Base-by-base conservation (phyloP, 2,797 vertebrate species). In the Betta splendens region DNA sequence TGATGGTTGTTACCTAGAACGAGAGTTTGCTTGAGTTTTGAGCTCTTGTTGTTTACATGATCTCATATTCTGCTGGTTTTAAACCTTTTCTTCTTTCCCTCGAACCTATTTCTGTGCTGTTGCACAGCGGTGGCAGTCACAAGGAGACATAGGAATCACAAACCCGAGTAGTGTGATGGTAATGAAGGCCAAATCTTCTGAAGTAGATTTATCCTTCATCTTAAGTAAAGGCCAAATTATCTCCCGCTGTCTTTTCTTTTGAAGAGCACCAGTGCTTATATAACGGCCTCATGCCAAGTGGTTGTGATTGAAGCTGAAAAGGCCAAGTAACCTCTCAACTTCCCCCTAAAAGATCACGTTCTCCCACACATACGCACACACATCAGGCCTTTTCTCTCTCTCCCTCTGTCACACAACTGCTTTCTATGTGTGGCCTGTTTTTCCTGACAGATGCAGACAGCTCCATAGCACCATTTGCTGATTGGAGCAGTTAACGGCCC, bases 401-500 rank as follows among this genome's bases (percentile, higher is more conserved):
- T 71, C 20, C 25, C 33, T 60, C 43, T 76, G 47, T 69, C 74
- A 70, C 42, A 25, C 58, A 29, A 25, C 76, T 71, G 72, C 43
- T 47, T 55, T 32, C 46, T 32, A 32, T 31, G 63, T 67, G 51
- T 54, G 54, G 60, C 51, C 54, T 28, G 40, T 73, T 76, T 74
- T 58, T 66, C 46, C 58, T 81, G 77, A 80, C 72, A 77, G 73
- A 72, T 67, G 64, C 47, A 73, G 78, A 76, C 85, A 77, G 74
- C 71, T 69, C 73, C 42, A 71, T 65, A 69, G 73, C 64, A 61
- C 81, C 75, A 81, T 83, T 88, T 87, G 69, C 81, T 89, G 87
- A 89, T 88, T 88, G 85, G 82, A 79, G 79, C 85, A 77, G 83
- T 89, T 86, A 85, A 69, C 75, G 66, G 62, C 75, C 77, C 77